Evolutionary conservation across 1,140 invertebrate genomes (phyloP).

Genomic region (Pogonomyrmex barbatus): DNA sequence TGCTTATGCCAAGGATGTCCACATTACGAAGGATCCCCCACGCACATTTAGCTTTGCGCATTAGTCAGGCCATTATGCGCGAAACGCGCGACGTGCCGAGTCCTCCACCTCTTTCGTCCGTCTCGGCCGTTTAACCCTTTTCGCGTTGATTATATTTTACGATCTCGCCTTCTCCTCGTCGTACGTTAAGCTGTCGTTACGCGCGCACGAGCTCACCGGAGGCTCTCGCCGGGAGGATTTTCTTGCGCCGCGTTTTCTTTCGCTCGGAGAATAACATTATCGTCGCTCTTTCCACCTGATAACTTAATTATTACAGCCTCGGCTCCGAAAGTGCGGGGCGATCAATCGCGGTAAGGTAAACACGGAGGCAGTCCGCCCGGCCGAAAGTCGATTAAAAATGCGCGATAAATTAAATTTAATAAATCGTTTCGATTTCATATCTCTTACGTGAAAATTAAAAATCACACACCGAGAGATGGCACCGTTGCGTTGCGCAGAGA

Average conservation of each 20-base stretch:
- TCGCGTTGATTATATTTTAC: conserved; percentile 57
- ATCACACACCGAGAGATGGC: not conserved
- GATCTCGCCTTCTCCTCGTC: conserved; percentile 33
- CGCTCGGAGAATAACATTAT: not conserved
- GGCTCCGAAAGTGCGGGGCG: conserved; percentile 15
- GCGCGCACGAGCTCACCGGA: conserved; percentile 1
- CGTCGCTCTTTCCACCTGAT: conserved; percentile 17
- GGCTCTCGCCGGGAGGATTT: conserved; percentile 3
- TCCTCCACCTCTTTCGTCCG: conserved; percentile 52
- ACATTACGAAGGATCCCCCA: conserved; percentile 76
- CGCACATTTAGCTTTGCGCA: conserved; percentile 63
- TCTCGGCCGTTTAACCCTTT: conserved; percentile 53
- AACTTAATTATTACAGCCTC: conserved; percentile 39
- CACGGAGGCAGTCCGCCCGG: not conserved
- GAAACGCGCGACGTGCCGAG: conserved; percentile 41
- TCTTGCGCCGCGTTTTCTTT: conserved; percentile 7
- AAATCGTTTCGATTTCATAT: conserved; percentile 1
- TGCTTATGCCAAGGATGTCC: conserved; percentile 82
- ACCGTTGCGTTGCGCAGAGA: not conserved
- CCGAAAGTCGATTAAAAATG: conserved; percentile 27
- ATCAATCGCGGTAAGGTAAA: conserved; percentile 21
- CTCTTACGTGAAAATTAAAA: not conserved
- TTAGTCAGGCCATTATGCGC: conserved; percentile 75
- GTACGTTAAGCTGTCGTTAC: conserved; percentile 19
- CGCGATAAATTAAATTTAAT: conserved; percentile 8